These are phyloP conservation scores for Choloepus didactylus DNA, from an alignment of 2,797 vertebrate species.

Conservation along the genomic window DNA sequence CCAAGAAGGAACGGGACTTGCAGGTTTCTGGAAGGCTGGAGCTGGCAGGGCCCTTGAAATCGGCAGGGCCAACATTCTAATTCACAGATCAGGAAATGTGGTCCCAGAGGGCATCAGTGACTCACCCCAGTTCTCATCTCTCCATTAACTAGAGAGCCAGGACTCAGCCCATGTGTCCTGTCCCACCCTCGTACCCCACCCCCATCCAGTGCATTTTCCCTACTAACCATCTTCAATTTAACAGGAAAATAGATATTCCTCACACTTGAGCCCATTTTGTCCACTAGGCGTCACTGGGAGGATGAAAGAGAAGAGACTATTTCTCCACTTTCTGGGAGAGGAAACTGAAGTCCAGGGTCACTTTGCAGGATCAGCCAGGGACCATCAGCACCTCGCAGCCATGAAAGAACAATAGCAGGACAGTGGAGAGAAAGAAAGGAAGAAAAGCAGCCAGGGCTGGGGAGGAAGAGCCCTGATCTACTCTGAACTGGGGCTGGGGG, in stretches of 20 bases:
- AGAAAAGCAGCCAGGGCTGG: not conserved
- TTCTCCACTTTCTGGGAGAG: not conserved
- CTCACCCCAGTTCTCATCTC: not conserved
- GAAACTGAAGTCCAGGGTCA: not conserved
- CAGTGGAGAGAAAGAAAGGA: not conserved
- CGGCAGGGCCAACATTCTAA: not conserved
- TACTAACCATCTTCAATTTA: not conserved
- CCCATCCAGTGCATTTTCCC: not conserved
- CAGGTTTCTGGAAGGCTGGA: not conserved
- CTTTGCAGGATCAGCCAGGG: not conserved
- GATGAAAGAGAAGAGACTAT: not conserved
- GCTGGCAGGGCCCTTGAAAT: not conserved
- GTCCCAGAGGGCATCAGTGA: not conserved
- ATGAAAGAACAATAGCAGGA: rapidly evolving
- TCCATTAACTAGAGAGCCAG: not conserved
- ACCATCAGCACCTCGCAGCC: not conserved
- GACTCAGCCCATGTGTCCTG: rapidly evolving
- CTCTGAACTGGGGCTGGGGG: rapidly evolving
- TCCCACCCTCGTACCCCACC: not conserved
- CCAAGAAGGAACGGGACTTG: not conserved
- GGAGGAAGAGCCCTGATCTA: too few species aligned
- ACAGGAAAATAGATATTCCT: not conserved
- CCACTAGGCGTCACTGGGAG: not conserved
- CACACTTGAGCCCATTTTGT: rapidly evolving
- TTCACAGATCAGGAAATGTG: not conserved